Conservation (phyloP, 2,888 invertebrate species). For the Petrolisthes manimaculis region DNA sequence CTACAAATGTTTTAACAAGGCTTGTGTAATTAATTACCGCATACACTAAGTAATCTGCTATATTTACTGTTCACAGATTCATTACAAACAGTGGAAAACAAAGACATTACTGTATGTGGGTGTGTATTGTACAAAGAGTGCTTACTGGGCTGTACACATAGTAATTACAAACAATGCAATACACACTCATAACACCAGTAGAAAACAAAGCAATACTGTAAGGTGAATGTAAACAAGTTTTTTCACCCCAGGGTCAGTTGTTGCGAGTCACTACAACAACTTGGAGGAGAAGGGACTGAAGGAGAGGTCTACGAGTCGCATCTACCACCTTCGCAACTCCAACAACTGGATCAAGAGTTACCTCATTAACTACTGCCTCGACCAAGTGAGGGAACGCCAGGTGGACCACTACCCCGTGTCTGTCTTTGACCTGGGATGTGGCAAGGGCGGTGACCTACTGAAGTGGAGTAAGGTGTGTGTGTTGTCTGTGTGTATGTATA, state of each 20-base stretch:
- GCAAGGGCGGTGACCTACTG: constrained; percentile 97
- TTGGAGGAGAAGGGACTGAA: constrained; percentile 85
- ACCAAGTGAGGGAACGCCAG: constrained; percentile 48
- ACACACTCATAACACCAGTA: no score
- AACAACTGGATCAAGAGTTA: constrained; percentile 99
- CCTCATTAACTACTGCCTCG: constrained; percentile 81
- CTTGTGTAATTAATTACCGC: no score
- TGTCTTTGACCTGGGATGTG: constrained; percentile 95
- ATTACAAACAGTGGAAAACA: no score
- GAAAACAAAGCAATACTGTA: no score
- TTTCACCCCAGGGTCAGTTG: constrained; percentile 71
- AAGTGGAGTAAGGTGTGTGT: constrained; percentile 86
- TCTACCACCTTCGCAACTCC: constrained; percentile 94
- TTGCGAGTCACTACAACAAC: constrained; percentile 94
- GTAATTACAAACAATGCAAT: no score
- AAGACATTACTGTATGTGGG: no score
- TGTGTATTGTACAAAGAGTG: no score
- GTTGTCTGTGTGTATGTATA: neutral
- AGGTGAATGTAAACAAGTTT: neutral
- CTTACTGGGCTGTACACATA: no score
- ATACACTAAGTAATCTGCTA: no score
- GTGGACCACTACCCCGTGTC: constrained; percentile 70
- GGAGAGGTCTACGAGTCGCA: constrained; percentile 87
- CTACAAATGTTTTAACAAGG: no score
- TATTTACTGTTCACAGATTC: no score